phyloP scores from a whole-genome alignment of 2,888 invertebrate species.

The Steinernema scapterisci region DNA sequence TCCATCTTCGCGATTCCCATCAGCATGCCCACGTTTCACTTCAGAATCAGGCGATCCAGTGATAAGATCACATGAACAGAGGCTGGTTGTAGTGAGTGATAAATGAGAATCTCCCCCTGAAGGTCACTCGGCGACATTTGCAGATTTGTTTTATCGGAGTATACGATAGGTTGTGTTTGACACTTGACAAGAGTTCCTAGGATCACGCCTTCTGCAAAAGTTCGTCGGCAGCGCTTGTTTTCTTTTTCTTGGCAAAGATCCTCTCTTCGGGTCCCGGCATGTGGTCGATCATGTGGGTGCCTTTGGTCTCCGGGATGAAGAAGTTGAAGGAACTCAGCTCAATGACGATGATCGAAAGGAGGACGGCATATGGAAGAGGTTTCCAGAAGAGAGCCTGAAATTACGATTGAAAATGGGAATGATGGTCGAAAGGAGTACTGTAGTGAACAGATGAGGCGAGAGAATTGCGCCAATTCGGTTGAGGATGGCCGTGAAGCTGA shows the following conservation, averaged over 20 bases:
- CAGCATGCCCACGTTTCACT: no score
- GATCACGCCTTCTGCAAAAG: conserved; percentile 4
- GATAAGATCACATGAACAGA: no score
- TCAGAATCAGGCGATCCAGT: no score
- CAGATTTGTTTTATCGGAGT: no score
- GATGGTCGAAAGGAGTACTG: conserved; percentile 38
- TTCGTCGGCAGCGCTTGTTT: neutral
- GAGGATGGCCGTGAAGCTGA: conserved; percentile 48
- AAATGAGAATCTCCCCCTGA: no score
- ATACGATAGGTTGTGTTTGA: no score
- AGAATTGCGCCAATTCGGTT: conserved; percentile 53
- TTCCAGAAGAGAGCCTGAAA: conserved; percentile 47
- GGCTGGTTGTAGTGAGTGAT: no score
- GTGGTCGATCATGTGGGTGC: conserved; percentile 54
- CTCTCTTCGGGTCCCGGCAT: conserved; percentile 53
- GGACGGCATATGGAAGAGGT: conserved; percentile 54
- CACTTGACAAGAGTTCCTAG: no score
- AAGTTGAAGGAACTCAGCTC: conserved; percentile 50
- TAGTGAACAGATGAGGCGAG: conserved; percentile 57
- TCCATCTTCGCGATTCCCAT: no score
- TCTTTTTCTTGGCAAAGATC: conserved; percentile 40
- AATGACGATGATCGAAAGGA: conserved; percentile 49
- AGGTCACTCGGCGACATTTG: no score
- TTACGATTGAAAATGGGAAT: neutral
- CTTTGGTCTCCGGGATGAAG: conserved; percentile 59